Percentiles rank a stretch among this genome's conserved stretches.
phyloP scores from a whole-genome alignment of 2,797 vertebrate species.

The Semaprochilodus insignis region DNA sequence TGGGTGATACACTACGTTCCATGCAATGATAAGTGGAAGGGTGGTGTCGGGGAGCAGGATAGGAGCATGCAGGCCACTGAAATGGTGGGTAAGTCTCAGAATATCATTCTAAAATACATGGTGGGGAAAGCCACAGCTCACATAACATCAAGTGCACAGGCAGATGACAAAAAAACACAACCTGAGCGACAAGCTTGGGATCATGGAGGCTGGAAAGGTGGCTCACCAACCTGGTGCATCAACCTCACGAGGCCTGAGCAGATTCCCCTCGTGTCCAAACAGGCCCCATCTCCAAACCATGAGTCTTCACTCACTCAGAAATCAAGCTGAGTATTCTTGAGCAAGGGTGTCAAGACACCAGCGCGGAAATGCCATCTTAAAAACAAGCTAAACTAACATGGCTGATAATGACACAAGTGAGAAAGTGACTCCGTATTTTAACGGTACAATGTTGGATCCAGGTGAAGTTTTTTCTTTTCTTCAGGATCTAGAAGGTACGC shows the following conservation, averaged over 20 bases:
- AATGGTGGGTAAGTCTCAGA: slow-evolving; percentile 71
- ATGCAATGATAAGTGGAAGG: slow-evolving; percentile 33
- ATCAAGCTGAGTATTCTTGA: slow-evolving; percentile 48
- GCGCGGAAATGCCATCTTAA: background rate
- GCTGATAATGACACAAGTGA: background rate
- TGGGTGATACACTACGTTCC: slow-evolving; percentile 30
- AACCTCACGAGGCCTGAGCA: slow-evolving; percentile 87
- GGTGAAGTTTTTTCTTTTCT: slow-evolving; percentile 18
- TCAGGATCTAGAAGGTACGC: slow-evolving; percentile 42
- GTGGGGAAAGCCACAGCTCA: slow-evolving; percentile 90
- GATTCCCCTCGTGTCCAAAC: slow-evolving; percentile 87
- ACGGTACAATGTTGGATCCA: slow-evolving; percentile 11
- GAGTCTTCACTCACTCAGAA: slow-evolving; percentile 61
- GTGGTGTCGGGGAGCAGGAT: slow-evolving; percentile 19
- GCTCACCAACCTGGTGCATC: slow-evolving; percentile 97
- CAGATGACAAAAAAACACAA: slow-evolving; percentile 88
- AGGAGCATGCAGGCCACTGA: slow-evolving; percentile 53
- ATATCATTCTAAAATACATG: slow-evolving; percentile 99
- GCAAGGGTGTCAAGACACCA: slow-evolving; percentile 33
- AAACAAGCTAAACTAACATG: slow-evolving; percentile 15
- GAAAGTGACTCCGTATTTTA: background rate
- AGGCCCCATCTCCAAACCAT: slow-evolving; percentile 67
- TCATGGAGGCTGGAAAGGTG: slow-evolving; percentile 88
- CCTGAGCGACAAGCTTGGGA: slow-evolving; percentile 85
- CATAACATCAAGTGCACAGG: slow-evolving; percentile 98